phyloP scores from a whole-genome alignment of 1,140 invertebrate genomes.

The Prorops nasuta region DNA sequence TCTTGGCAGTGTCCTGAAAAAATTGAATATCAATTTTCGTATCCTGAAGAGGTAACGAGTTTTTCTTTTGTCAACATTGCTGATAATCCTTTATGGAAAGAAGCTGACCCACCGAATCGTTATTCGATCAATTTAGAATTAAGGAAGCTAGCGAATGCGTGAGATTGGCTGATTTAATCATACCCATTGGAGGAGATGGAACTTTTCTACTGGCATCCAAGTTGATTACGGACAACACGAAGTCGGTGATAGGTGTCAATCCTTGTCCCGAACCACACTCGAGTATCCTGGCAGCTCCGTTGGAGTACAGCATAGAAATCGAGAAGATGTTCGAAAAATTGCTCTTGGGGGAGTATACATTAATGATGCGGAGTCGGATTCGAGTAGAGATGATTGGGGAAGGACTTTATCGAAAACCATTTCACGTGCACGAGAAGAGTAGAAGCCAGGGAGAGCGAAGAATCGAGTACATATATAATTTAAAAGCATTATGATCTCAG shows the following conservation, averaged over 20 bases:
- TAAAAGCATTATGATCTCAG: too few relatives aligned
- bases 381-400: constrained; percentile 76
- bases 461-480: constrained; percentile 15
- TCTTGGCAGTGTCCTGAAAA: constrained; percentile 12
- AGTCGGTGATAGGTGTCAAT: constrained; percentile 92
- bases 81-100: too few relatives aligned
- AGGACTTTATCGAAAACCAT: constrained; percentile 53
- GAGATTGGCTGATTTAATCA: constrained; percentile 87
- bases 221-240: constrained; percentile 68
- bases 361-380: constrained; percentile 71
- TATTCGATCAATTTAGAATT: too few relatives aligned
- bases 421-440: constrained; percentile 64
- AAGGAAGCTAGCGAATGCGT: constrained; percentile 42
- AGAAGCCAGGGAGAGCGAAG: constrained; percentile 51
- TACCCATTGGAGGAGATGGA: constrained; percentile 93
- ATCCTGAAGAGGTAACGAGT: constrained; percentile 25
- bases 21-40: constrained; percentile 17
- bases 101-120: too few relatives aligned
- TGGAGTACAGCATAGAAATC: constrained; percentile 64
- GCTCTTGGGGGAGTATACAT: constrained; percentile 69
- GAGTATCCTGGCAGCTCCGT: constrained; percentile 84
- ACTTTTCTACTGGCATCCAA: constrained; percentile 92
- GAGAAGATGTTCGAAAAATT: constrained; percentile 67
- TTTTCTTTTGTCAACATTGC: too few relatives aligned
- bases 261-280: constrained; percentile 86